A percentile compares a stretch with the other conserved stretches of the same genome.
These are phyloP conservation scores for Mechanitis mazaeus DNA, from an alignment of 2,888 invertebrate genomes.

Conservation along the genomic window DNA sequence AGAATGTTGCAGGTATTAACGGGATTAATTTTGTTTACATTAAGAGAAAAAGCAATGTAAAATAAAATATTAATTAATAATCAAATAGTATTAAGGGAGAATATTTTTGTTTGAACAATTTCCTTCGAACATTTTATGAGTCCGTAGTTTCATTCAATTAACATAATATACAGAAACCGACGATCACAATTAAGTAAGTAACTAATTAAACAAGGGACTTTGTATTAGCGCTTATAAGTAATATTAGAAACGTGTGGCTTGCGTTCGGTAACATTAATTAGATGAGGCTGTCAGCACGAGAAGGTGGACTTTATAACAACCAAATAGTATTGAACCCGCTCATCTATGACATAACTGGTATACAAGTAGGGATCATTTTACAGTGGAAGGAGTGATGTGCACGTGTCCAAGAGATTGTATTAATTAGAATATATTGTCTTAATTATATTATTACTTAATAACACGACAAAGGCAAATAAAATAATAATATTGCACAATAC, in stretches of 20 bases:
- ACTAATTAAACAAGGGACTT: slow-evolving; percentile 44
- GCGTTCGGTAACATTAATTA: slow-evolving; percentile 61
- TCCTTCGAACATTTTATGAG: too few relatives aligned
- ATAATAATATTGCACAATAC: neutral
- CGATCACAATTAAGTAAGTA: neutral
- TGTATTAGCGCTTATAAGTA: slow-evolving; percentile 49
- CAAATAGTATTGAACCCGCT: slow-evolving; percentile 45
- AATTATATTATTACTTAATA: slow-evolving; percentile 8
- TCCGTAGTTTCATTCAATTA: too few relatives aligned
- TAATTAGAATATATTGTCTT: slow-evolving; percentile 22
- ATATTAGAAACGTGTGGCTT: slow-evolving; percentile 51
- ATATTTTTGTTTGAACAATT: too few relatives aligned
- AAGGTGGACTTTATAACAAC: slow-evolving; percentile 62
- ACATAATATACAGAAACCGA: too few relatives aligned
- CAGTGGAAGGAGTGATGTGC: slow-evolving; percentile 34
- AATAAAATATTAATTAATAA: neutral
- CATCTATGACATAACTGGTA: slow-evolving; percentile 23
- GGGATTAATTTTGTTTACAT: slow-evolving; percentile 12
- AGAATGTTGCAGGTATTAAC: slow-evolving; percentile 31
- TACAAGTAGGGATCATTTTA: slow-evolving; percentile 14
- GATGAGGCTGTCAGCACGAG: slow-evolving; percentile 66
- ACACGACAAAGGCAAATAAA: slow-evolving; percentile 21
- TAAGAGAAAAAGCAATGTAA: neutral
- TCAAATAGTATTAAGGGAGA: neutral
- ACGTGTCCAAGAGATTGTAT: slow-evolving; percentile 49